These are phyloP conservation scores for Hypena proboscidalis DNA, from an alignment of 2,888 invertebrate genomes.

Conservation along the genomic window DNA sequence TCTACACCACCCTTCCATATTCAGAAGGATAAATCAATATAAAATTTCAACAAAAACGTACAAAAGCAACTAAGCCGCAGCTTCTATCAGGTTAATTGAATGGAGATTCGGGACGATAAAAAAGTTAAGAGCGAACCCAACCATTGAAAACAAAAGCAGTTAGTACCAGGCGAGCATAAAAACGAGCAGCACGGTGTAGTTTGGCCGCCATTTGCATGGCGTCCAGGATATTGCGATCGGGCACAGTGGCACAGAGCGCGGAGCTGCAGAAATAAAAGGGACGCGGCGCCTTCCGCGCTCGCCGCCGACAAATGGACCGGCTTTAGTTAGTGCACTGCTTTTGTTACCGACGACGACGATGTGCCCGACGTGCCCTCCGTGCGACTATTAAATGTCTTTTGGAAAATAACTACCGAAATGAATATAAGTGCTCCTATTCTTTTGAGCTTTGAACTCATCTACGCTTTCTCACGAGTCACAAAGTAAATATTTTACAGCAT, in stretches of 20 bases:
- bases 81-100: conserved; percentile 8
- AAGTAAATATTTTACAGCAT: too few species aligned
- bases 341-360: conserved; percentile 30
- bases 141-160: conserved; percentile 33
- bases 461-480: too few species aligned
- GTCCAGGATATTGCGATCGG: conserved; percentile 51
- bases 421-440: conserved; percentile 17
- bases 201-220: conserved; percentile 49
- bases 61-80: too few species aligned
- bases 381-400: conserved; percentile 33
- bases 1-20: not conserved
- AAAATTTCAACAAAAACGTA: not conserved
- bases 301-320: conserved; percentile 55
- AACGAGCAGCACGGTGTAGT: conserved; percentile 40
- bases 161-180: conserved; percentile 50
- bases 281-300: conserved; percentile 37
- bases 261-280: conserved; percentile 45
- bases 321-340: conserved; percentile 45
- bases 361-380: too few species aligned
- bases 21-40: not conserved
- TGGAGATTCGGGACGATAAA: conserved; percentile 6
- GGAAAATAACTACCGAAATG: conserved; percentile 30
- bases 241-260: conserved; percentile 34
- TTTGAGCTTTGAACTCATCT: conserved; percentile 6
- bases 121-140: conserved; percentile 10